Evolutionary conservation across 2,888 invertebrate species (phyloP).

Genomic region (Bruchidius siliquastri): DNA sequence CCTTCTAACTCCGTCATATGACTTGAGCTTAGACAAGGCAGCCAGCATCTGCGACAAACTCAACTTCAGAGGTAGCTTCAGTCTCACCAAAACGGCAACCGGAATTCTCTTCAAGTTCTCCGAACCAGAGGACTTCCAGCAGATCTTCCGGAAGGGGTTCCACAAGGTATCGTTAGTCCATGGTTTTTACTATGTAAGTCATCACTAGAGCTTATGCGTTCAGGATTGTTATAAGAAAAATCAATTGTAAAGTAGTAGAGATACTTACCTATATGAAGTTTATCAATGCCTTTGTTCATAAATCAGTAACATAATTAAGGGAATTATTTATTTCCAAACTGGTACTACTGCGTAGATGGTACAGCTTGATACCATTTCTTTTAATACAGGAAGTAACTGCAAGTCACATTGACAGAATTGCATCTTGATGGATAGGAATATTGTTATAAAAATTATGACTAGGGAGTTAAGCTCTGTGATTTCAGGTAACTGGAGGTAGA

Average conservation of each 20-base stretch:
- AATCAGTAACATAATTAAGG: no score
- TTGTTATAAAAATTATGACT: background rate
- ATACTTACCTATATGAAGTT: no score
- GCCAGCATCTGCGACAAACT: conserved; percentile 83
- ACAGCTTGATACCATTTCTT: no score
- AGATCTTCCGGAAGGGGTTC: conserved; percentile 82
- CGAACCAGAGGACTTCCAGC: conserved; percentile 80
- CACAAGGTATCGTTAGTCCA: conserved; percentile 48
- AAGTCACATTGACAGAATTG: no score
- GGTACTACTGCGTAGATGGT: no score
- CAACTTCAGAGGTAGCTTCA: conserved; percentile 82
- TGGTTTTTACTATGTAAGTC: conserved; percentile 2
- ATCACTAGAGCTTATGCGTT: conserved; percentile 12
- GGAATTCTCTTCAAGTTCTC: conserved; percentile 86
- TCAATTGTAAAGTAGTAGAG: no score
- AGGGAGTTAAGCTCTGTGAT: conserved; percentile 7
- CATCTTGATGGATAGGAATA: no score
- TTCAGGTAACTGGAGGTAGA: conserved; percentile 71
- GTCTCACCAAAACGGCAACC: conserved; percentile 81
- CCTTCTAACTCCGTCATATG: conserved; percentile 79
- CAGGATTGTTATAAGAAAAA: background rate
- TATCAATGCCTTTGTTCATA: no score
- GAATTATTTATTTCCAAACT: no score
- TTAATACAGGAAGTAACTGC: no score
- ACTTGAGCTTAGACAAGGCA: conserved; percentile 80